Base-by-base conservation (phyloP, 2,797 vertebrate species). In the Rhinatrema bivittatum region DNA sequence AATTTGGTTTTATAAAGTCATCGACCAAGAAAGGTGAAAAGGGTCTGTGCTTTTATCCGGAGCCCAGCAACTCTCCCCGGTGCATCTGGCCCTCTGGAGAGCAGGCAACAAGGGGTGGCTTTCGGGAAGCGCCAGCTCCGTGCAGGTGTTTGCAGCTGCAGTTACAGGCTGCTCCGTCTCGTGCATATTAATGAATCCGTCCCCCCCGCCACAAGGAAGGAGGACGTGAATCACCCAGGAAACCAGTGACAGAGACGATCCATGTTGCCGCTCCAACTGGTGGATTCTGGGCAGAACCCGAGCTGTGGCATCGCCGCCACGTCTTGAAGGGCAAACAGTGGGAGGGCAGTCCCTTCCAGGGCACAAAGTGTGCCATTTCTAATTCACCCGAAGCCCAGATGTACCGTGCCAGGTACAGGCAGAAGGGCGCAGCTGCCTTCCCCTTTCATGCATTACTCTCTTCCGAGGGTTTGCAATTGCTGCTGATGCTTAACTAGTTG, bases 241-340 rank as follows among this genome's bases (percentile, higher is more conserved):
- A 15, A 13, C 4, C 20, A 12, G 20, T 8, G 25, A n/a, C 3
- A 14, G 4, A 27, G 22, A 7, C 10, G 6, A 27, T 26, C 6
- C 16, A n/a, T 11, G 11, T 3, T 8, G n/a, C n/a, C 3, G 16
- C 5, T 11, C 5, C 4, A 0, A 3, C 0, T 1, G 5, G 3
- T 10, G 7, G 10, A 0, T 3, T 2, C 11, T 22, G 24, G 18
- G 2, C 11, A 0, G 9, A 29, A 2, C 13, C 16, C 39, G 26
- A 40, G 17, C 16, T 32, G 45, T 15, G 14, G n/a, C n/a, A n/a
- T n/a, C n/a, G n/a, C n/a, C n/a, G n/a, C n/a, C n/a, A n/a, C n/a
- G n/a, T n/a, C n/a, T n/a, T n/a, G n/a, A n/a, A n/a, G n/a, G n/a
- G n/a, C n/a, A n/a, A n/a, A n/a, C n/a, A n/a, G n/a, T n/a, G n/a